Percentiles rank a stretch among this genome's conserved stretches.
phyloP scores from a whole-genome alignment of 2,797 vertebrate genomes.

The Synanceia verrucosa region DNA sequence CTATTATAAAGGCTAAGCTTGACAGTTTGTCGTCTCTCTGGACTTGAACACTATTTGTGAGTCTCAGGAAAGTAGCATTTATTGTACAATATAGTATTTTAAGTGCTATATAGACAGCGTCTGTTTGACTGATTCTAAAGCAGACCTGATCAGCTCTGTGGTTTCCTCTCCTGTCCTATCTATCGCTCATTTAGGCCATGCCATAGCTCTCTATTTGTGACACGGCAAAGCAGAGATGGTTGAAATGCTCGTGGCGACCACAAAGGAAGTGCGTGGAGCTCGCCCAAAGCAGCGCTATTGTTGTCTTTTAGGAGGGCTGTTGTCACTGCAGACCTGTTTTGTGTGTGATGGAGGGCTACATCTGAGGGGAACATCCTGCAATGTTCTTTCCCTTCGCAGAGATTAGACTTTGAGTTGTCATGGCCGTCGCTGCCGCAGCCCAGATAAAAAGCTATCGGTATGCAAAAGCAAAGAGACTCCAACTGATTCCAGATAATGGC shows the following conservation, averaged over 20 bases:
- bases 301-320: constrained; percentile 30
- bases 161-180: constrained; percentile 58
- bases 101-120: background rate
- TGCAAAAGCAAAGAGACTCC: constrained; percentile 48
- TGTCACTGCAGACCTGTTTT: constrained; percentile 36
- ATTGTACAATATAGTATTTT: background rate
- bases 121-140: constrained; percentile 7
- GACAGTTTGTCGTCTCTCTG: constrained; percentile 21
- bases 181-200: constrained; percentile 3
- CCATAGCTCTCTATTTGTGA: constrained; percentile 39
- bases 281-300: constrained; percentile 8
- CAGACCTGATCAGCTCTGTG: constrained; percentile 37
- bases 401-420: constrained; percentile 70
- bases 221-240: constrained; percentile 25
- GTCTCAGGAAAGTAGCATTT: constrained; percentile 1
- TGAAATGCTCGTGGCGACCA: constrained; percentile 48
- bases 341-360: constrained; percentile 48
- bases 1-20: constrained; percentile 29
- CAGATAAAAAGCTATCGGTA: constrained; percentile 69
- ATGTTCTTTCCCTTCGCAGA: constrained; percentile 51
- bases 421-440: constrained; percentile 34
- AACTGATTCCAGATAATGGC: constrained; percentile 57
- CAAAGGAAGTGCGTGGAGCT: constrained; percentile 59
- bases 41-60: background rate
- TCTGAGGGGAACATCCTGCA: constrained; percentile 42